A percentile compares a stretch with the other conserved stretches of the same genome.
phyloP scores from a whole-genome alignment of 2,113 vertebrate species.

The Neomonachus schauinslandi region DNA sequence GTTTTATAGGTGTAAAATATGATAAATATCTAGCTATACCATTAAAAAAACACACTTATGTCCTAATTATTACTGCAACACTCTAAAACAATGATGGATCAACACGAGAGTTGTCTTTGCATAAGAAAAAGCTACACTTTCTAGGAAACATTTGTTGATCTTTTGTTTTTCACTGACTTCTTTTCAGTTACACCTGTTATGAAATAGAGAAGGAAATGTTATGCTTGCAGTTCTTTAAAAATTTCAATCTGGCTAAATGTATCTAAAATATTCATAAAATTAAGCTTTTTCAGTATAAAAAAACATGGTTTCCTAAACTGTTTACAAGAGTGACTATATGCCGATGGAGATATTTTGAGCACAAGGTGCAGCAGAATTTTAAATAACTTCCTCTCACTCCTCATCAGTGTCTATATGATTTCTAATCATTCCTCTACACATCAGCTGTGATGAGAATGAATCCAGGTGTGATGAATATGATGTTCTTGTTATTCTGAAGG shows the following conservation, averaged over 20 bases:
- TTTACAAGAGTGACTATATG: slow-evolving; percentile 62
- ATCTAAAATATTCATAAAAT: slow-evolving; percentile 79
- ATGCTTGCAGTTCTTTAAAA: slow-evolving; percentile 53
- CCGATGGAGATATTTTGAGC: slow-evolving; percentile 53
- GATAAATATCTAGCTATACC: neutral
- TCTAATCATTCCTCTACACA: slow-evolving; percentile 67
- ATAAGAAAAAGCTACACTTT: slow-evolving; percentile 37
- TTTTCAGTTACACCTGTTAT: slow-evolving; percentile 65
- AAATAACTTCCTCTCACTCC: slow-evolving; percentile 71
- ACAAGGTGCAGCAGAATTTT: slow-evolving; percentile 74
- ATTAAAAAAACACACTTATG: neutral
- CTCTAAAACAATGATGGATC: neutral
- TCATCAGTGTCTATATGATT: slow-evolving; percentile 72
- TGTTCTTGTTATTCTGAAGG: slow-evolving; percentile 61
- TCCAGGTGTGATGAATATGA: slow-evolving; percentile 64
- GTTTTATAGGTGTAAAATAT: neutral
- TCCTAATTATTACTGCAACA: neutral
- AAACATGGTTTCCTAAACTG: slow-evolving; percentile 56
- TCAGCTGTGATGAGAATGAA: slow-evolving; percentile 71
- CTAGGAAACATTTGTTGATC: slow-evolving; percentile 41
- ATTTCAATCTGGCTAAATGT: slow-evolving; percentile 58
- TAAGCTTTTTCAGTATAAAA: slow-evolving; percentile 70
- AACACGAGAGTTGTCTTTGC: neutral
- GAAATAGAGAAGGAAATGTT: slow-evolving; percentile 61
- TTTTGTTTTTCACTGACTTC: slow-evolving; percentile 23